Evolutionary conservation across 2,888 invertebrate species (phyloP), one percentile per base, ranked within the genome.

Genomic region (Meandrusa payeni): DNA sequence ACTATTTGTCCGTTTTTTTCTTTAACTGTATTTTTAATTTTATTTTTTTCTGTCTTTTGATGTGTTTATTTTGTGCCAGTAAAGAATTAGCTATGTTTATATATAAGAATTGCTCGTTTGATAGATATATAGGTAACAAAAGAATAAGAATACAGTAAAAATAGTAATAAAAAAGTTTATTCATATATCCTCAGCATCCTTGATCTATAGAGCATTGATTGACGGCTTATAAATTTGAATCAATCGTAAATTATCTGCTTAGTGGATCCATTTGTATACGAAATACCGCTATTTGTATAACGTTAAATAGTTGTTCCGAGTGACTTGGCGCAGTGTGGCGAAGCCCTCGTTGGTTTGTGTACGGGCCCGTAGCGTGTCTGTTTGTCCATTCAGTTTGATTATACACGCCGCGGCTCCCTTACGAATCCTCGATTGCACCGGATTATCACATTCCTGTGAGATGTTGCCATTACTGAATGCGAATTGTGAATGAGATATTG

Each of bases 281-380:
- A 62, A 69, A 69, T 69, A 70, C 76, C 80, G 79, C 74, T 86
- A 76, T 86, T 86, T 86, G 81, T 82, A 67, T 75, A 83, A 85
- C 76, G 86, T 80, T 83, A 86, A 85, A 82, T 78, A 83, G 83
- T 83, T 79, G 75, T 86, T 86, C 82, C 85, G 74, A 80, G 54
- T 69, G 86, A 83, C 75, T 83, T 64, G 64, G 53, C 74, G 61
- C 57, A 57, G 60, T 69, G 76, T 77, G 80, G 76, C 71, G 69
- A 53, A 64, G 57, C 76, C 72, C 76, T 75, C 76, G 73, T 76
- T 66, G 68, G 56, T 61, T 64, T 60, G 69, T 63, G 70, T 67
- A 63, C 68, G 67, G 68, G 61, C 58, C 67, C 61, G 62, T 58
- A 60, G 65, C 68, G 59, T 61, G 61, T 59, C 61, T 80, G 71